Conservation (phyloP, 2,888 invertebrate species). For the Pollenia labialis region DNA sequence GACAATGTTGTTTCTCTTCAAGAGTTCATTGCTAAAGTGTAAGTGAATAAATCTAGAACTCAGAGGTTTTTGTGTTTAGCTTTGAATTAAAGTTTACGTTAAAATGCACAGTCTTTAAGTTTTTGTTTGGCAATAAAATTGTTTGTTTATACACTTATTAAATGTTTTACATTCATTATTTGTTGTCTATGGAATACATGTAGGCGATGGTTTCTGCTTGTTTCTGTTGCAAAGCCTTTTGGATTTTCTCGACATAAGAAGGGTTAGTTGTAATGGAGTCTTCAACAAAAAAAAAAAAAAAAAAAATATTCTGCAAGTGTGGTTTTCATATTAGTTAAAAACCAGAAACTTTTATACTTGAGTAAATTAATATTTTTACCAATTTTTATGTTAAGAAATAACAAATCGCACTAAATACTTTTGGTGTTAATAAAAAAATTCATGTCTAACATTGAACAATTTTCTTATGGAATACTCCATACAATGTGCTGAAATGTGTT, state of each 20-base stretch:
- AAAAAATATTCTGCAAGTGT: no score
- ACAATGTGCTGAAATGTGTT: neutral
- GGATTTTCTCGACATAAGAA: conserved; percentile 7
- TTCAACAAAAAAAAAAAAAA: no score
- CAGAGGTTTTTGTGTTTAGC: neutral
- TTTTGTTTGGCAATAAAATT: conserved; percentile 22
- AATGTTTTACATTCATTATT: conserved; percentile 17
- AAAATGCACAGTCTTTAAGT: conserved; percentile 52
- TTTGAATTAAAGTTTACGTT: conserved; percentile 16
- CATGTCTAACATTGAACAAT: neutral
- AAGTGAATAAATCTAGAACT: conserved; percentile 16
- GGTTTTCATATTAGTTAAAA: no score
- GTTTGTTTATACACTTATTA: conserved; percentile 35
- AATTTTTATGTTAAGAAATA: no score
- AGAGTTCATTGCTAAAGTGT: neutral
- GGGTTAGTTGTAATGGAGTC: neutral
- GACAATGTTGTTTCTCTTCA: neutral
- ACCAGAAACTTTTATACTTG: no score
- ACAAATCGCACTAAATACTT: no score
- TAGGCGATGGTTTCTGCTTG: neutral
- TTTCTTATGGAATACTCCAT: neutral
- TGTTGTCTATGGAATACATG: conserved; percentile 1
- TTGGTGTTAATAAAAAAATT: no score
- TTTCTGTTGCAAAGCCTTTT: neutral
- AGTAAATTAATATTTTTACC: no score